Percentiles rank a stretch among this genome's conserved stretches.
Conservation (phyloP, 2,797 vertebrate genomes). For the Hylomyscus alleni region DNA sequence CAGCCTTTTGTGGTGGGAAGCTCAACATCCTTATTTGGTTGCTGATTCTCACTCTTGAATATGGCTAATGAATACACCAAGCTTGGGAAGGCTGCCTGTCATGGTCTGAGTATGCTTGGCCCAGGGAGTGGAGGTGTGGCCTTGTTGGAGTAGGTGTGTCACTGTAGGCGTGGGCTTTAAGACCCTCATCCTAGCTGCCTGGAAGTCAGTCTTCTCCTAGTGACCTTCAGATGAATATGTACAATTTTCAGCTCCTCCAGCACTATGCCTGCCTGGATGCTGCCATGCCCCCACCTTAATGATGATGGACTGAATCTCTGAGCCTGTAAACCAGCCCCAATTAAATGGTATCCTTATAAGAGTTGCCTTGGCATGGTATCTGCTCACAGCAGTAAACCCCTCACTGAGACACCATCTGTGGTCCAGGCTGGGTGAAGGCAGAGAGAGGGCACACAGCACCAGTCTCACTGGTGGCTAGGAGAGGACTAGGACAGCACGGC, state of each 20-base stretch:
- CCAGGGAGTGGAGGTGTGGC: too few species aligned
- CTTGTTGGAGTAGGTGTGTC: too few species aligned
- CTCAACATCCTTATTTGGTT: rapidly evolving
- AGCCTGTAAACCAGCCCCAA: not conserved
- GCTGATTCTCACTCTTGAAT: rapidly evolving
- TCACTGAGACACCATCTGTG: not conserved
- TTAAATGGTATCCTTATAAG: not conserved
- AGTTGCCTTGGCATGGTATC: not conserved
- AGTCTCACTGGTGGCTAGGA: not conserved
- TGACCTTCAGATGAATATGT: not conserved
- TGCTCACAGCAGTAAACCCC: not conserved
- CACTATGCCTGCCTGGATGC: not conserved
- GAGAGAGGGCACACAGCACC: not conserved
- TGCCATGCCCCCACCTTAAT: not conserved
- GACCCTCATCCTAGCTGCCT: not conserved
- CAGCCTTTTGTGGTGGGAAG: rapidly evolving
- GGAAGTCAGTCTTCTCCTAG: not conserved
- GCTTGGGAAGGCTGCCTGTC: too few species aligned
- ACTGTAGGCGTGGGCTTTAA: not conserved
- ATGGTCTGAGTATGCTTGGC: not conserved
- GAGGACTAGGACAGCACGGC: not conserved
- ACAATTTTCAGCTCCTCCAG: not conserved
- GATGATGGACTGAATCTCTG: not conserved
- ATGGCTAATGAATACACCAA: rapidly evolving
- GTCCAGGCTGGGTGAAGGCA: rapidly evolving